Evolutionary conservation across 2,113 vertebrate genomes (phyloP), one percentile per base, ranked within the genome.

Genomic region (Crocuta crocuta): DNA sequence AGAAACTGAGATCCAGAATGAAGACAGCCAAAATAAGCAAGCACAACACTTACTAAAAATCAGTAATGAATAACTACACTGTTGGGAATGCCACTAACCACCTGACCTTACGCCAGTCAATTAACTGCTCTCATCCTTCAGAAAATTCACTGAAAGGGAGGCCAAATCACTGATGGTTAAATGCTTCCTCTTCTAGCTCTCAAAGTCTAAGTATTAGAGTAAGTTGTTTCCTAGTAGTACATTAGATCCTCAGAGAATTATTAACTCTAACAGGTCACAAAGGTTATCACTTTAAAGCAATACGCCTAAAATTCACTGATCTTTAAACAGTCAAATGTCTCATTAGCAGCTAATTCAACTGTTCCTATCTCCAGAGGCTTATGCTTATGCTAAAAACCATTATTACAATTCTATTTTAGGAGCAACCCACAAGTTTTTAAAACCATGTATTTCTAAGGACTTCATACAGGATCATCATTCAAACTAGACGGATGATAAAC

Each of bases 281-380:
- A 84, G 96, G 96, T 97, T 97, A 98, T 96, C 97, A 94, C 19
- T 96, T 86, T 94, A 90, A 95, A 97, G 70, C 76, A 97, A 97
- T 96, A 96, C 66, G 95, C 10, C 84, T 80, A 93, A 61, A 94
- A 94, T 35, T 81, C 74, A 87, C 45, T 39, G 58, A 94, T 91
- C 55, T 92, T 97, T 55, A 74, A 94, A 96, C 63, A 95, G 84
- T 86, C 45, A 96, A 96, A 95, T 85, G 70, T 81, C 50, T 66
- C 50, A 95, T 71, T 39, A 97, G 81, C 74, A 93, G 93, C 55
- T 87, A 96, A 95, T 71, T 68, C 88, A 89, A n/a, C 48, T 89
- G 53, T 89, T 94, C 79, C 45, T 92, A 73, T 83, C 45, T 80
- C 65, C 58, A 93, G 23, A 82, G 33, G 74, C 89, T 78, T 92